Base-by-base conservation (phyloP, 53 echinoderm and acorn worm genomes). In the Arbacia lixula region DNA sequence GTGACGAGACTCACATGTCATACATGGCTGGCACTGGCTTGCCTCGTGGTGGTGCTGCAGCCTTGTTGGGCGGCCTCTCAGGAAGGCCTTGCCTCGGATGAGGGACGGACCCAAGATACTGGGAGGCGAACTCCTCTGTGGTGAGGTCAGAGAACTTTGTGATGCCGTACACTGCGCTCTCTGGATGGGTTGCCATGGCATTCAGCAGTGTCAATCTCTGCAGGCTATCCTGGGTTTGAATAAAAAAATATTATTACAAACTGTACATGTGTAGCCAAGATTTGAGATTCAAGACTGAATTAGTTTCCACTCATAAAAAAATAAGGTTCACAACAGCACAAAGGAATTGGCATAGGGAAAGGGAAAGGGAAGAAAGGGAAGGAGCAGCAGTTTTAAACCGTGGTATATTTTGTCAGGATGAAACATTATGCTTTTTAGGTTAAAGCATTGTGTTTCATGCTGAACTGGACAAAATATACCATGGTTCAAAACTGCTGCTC, bases 111-210 rank as follows among this genome's bases (percentile, higher is more conserved):
- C 93, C 87, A 12, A 97, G 86, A 16, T 92, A 55, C 26, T 84
- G 78, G 30, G 82, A 38, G 16, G 60, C 42, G 43, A 99, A 99
- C 49, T 99, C 99, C 63, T 95, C 85, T 50, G 82, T 71, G 10
- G 91, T 94, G 51, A 99, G 69, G 83, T 99, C 99, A 6, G 99
- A 86, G 36, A 92, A 99, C 60, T 86, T 88, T 20, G 94, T 99
- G 19, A 99, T 82, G 22, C 99, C 99, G 76, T 86, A 99, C n/a
- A 63, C 24, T 4, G 94, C 99, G 81, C 88, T 88, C 0, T 92
- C 65, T 11, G 66, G 87, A 67, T 94, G 71, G 17, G 50, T 68
- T 0, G 87, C 64, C 12, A 43, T 12, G 1, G 71, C 39, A 73
- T 94, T 94, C 30, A 99, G 55, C 28, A 34, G 21, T 36, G 76